Evolutionary conservation across 2,888 invertebrate genomes (phyloP), one percentile per base, ranked within the genome.

Genomic region (Coecobrya sp.): DNA sequence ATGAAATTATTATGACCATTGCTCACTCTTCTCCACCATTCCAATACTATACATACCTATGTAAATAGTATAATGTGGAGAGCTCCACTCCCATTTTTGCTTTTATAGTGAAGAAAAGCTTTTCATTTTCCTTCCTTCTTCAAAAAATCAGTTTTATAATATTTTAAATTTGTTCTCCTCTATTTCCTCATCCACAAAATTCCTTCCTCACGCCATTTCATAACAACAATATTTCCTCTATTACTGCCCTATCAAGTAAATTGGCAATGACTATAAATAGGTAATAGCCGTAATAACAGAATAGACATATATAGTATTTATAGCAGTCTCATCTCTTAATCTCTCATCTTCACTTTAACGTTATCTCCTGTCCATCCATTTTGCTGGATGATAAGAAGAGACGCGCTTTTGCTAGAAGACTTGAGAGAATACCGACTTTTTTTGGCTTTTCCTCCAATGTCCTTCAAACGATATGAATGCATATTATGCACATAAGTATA

Each of bases 1-100:
- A 88, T 89, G 89, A 89, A 89, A 89, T 89, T 89, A 89, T 89
- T 89, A 89, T 84, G 84, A 89, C 89, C 89, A 88, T 45, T 81
- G 79, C 65, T 79, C 86, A 70, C 59, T 73, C n/a, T n/a, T n/a
- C n/a, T n/a, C 55, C 55, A 59, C 55, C 81, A 81, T 55, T 22
- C 76, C 45, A 49, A 76, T 76, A 76, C 81, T 30, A 36, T 22
- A 2, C 25, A n/a, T n/a, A n/a, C n/a, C n/a, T n/a, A n/a, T n/a
- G n/a, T n/a, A n/a, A n/a, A n/a, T n/a, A 49, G 49, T 27, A 45
- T 11, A n/a, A 25, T n/a, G n/a, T n/a, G n/a, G 8, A 3, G 36
- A 3, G 19, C 19, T 42, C 36, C 42, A 42, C 70, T 79, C 22
- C 25, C 49, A 25, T 49, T 49, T 25, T 49, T 19, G n/a, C 19